Conservation (phyloP, 2,888 invertebrate species). For the Terebella lapidaria region DNA sequence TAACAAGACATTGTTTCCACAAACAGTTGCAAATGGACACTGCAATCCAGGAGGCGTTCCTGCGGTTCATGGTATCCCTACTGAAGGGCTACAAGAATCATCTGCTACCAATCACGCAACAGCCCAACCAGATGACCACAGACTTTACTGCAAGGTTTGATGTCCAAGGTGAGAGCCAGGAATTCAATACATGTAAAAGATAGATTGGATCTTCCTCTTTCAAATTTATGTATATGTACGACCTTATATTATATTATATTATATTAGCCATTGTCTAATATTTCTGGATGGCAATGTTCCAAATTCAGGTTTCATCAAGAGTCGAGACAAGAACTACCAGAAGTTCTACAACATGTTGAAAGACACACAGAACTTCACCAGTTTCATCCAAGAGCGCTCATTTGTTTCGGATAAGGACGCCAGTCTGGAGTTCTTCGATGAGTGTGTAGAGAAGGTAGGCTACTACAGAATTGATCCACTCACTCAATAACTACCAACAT, state of each 20-base stretch:
- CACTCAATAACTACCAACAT: background rate
- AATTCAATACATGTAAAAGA: too few species aligned
- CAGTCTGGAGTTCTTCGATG: constrained; percentile 92
- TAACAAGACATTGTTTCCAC: too few species aligned
- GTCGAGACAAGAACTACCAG: constrained; percentile 52
- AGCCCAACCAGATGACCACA: constrained; percentile 85
- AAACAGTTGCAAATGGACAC: constrained; percentile 67
- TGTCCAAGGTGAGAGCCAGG: constrained; percentile 63
- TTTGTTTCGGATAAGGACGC: constrained; percentile 98
- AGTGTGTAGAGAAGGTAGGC: constrained; percentile 71
- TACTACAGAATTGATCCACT: too few species aligned
- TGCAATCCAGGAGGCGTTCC: constrained; percentile 94
- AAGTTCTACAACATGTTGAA: constrained; percentile 83
- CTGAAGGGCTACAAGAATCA: constrained; percentile 83
- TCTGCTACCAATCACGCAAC: constrained; percentile 83
- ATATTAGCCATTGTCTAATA: too few species aligned
- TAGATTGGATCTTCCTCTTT: too few species aligned
- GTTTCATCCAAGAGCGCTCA: constrained; percentile 97
- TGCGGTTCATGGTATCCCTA: constrained; percentile 89
- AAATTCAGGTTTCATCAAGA: constrained; percentile 48
- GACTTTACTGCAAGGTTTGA: constrained; percentile 94
- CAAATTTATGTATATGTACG: too few species aligned
- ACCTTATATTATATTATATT: too few species aligned
- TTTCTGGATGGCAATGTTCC: too few species aligned
- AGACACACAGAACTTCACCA: constrained; percentile 94